phyloP scores from a whole-genome alignment of 2,888 invertebrate species.

The Scotopteryx bipunctaria region DNA sequence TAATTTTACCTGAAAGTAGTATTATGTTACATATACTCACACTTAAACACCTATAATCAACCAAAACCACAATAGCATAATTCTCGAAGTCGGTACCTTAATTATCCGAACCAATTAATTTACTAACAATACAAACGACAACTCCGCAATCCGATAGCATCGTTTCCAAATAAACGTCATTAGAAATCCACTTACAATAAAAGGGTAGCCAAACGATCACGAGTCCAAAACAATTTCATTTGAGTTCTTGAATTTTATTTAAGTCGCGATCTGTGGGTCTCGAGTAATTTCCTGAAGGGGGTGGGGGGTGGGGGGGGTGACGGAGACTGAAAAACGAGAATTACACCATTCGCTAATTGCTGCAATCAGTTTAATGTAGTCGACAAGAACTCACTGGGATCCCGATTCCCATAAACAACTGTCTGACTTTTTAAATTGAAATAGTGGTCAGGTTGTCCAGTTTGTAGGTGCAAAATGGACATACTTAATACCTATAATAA shows the following conservation, averaged over 20 bases:
- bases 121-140: slow-evolving; percentile 25
- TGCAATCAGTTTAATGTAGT: slow-evolving; percentile 82
- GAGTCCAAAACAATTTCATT: slow-evolving; percentile 76
- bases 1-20: too few relatives aligned
- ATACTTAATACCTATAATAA: too few relatives aligned
- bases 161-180: slow-evolving; percentile 59
- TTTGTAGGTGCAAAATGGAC: background rate
- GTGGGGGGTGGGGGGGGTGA: slow-evolving; percentile 45
- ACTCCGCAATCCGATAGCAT: slow-evolving; percentile 38
- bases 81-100: slow-evolving; percentile 6
- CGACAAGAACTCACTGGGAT: slow-evolving; percentile 69
- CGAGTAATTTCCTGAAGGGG: slow-evolving; percentile 75
- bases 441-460: background rate
- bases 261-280: slow-evolving; percentile 73
- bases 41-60: too few relatives aligned
- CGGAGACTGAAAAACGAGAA: slow-evolving; percentile 77
- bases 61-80: background rate
- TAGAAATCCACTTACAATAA: slow-evolving; percentile 70
- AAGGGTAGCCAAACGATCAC: slow-evolving; percentile 65
- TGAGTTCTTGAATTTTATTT: slow-evolving; percentile 77
- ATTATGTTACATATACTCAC: too few relatives aligned
- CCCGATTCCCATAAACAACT: slow-evolving; percentile 65
- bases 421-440: slow-evolving; percentile 43
- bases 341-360: slow-evolving; percentile 82
- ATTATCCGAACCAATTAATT: slow-evolving; percentile 23